A percentile compares a stretch with the other conserved stretches of the same genome.
Conservation (phyloP, 2,888 invertebrate species). For the Catocala nupta region DNA sequence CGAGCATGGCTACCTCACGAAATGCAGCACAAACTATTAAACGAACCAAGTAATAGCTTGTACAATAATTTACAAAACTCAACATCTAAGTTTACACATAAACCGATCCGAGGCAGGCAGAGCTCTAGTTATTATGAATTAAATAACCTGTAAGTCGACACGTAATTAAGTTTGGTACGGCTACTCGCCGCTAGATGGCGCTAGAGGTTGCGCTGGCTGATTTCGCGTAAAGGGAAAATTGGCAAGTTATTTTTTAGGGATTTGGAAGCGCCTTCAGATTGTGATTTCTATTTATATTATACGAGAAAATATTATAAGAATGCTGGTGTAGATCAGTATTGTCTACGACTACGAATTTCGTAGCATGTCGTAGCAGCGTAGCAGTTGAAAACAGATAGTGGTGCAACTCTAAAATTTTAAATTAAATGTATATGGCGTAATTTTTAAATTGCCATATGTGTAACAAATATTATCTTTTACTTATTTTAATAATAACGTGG, state of each 20-base stretch:
- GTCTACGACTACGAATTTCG: constrained; percentile 8
- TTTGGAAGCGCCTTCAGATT: too few relatives aligned
- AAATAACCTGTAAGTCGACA: constrained; percentile 49
- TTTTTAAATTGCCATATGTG: too few relatives aligned
- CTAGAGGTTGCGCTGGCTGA: constrained; percentile 44
- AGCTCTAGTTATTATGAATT: constrained; percentile 45
- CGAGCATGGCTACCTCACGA: too few relatives aligned
- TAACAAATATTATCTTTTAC: too few relatives aligned
- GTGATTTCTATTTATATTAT: too few relatives aligned
- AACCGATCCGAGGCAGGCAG: constrained; percentile 35
- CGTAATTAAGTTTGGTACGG: constrained; percentile 51
- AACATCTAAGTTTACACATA: constrained; percentile 37
- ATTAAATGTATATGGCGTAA: too few relatives aligned
- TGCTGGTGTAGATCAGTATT: neutral
- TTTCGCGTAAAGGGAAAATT: neutral
- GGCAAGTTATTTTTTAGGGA: too few relatives aligned
- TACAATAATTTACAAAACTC: constrained; percentile 27
- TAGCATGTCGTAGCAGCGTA: constrained; percentile 12
- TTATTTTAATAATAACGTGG: too few relatives aligned
- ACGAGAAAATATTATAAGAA: too few relatives aligned
- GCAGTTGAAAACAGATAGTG: neutral
- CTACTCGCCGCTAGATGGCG: constrained; percentile 81
- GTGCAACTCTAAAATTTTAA: too few relatives aligned
- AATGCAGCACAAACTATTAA: too few relatives aligned
- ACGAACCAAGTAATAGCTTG: neutral